Evolutionary conservation across 30 jellyfish, hydroid and myxozoan species (phyloP).

Genomic region (Haliclystus octoradiatus): DNA sequence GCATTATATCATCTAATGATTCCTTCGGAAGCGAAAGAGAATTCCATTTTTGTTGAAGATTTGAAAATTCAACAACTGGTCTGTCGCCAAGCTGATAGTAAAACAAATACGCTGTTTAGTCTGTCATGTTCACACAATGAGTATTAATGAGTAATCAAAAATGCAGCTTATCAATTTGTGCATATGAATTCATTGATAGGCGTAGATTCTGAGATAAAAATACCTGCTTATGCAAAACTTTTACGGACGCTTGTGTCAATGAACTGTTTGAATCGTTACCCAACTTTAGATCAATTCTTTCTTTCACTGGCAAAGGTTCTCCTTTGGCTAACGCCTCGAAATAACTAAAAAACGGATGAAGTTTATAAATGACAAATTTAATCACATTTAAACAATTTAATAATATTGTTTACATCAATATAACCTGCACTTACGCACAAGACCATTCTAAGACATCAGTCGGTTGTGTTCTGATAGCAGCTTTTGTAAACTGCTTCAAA

Average conservation of each 20-base stretch:
- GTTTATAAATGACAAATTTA: slow-evolving; percentile 10
- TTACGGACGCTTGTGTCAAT: slow-evolving; percentile 74
- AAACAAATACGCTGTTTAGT: not conserved
- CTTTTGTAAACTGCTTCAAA: slow-evolving; percentile 87
- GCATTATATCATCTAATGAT: slow-evolving; percentile 37
- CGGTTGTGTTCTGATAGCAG: slow-evolving; percentile 94
- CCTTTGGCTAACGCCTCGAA: slow-evolving; percentile 80
- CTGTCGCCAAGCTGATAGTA: slow-evolving; percentile 57
- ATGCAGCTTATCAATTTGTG: no score
- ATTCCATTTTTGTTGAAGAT: slow-evolving; percentile 86
- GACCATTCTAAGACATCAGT: slow-evolving; percentile 74
- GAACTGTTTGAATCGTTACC: slow-evolving; percentile 70
- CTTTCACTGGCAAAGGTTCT: slow-evolving; percentile 79
- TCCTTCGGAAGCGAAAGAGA: slow-evolving; percentile 66
- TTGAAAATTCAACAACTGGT: slow-evolving; percentile 78
- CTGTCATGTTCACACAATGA: not conserved
- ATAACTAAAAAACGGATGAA: slow-evolving; percentile 44
- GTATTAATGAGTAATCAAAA: not conserved
- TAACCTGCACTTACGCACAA: slow-evolving; percentile 37
- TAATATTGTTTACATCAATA: not conserved
- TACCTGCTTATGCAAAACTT: slow-evolving; percentile 88
- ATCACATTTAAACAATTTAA: not conserved
- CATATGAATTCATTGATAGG: no score
- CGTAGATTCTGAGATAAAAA: no score
- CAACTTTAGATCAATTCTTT: slow-evolving; percentile 74